Percentiles rank a stretch among this genome's conserved stretches.
Evolutionary conservation across 2,888 invertebrate genomes (phyloP).

Genomic region (Ennomos fuscantarius): DNA sequence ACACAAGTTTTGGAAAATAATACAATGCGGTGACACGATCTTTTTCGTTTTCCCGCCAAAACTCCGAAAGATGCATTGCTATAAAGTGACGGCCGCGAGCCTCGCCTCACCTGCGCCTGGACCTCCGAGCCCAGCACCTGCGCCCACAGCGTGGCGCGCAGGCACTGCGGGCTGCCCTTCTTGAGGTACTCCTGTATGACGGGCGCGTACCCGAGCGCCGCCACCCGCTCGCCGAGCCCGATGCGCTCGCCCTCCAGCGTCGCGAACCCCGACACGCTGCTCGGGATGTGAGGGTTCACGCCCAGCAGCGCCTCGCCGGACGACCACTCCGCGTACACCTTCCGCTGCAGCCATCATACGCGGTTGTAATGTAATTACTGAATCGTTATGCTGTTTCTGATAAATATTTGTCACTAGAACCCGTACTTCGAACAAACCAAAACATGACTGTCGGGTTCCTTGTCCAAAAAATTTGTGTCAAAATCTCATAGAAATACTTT

Average conservation of each 20-base stretch:
- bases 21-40: too few species aligned
- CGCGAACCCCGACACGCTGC: slow-evolving; percentile 80
- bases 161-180: slow-evolving; percentile 91
- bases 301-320: slow-evolving; percentile 92
- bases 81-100: too few species aligned
- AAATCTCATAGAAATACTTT: too few species aligned
- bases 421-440: too few species aligned
- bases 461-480: too few species aligned
- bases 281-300: slow-evolving; percentile 86
- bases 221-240: slow-evolving; percentile 90
- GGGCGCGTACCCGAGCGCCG: slow-evolving; percentile 92
- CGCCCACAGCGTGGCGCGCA: slow-evolving; percentile 94
- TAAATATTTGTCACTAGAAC: too few species aligned
- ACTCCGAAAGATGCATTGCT: too few species aligned
- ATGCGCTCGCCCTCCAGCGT: slow-evolving; percentile 89
- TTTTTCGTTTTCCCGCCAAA: too few species aligned
- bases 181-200: slow-evolving; percentile 96
- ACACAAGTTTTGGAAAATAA: too few species aligned
- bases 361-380: too few species aligned
- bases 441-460: too few species aligned
- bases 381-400: too few species aligned
- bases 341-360: slow-evolving; percentile 79
- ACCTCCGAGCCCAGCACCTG: slow-evolving; percentile 93
- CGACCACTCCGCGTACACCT: slow-evolving; percentile 89
- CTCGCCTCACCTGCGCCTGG: slow-evolving; percentile 83